Percentiles rank a stretch among this genome's conserved stretches.
These are phyloP conservation scores for Ciconia boyciana DNA, from an alignment of 2,113 vertebrate species.

Conservation along the genomic window DNA sequence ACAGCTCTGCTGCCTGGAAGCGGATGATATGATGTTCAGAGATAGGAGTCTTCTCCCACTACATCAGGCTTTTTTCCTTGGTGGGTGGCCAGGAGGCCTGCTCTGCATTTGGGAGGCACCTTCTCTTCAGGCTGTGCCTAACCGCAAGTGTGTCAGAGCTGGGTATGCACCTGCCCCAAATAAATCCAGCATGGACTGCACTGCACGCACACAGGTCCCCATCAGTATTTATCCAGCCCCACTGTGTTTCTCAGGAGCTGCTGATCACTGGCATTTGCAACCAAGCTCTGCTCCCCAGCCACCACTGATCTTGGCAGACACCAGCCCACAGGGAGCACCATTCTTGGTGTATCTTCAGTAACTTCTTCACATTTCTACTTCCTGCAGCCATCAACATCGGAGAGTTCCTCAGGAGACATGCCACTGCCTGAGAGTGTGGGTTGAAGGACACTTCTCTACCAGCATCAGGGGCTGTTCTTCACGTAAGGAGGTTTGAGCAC, in stretches of 20 bases:
- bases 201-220: neutral
- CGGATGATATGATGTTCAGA: neutral
- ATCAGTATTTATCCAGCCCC: neutral
- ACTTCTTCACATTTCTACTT: neutral
- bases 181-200: neutral
- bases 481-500: neutral
- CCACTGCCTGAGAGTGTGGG: neutral
- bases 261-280: neutral
- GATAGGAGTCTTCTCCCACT: neutral
- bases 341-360: neutral
- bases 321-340: neutral
- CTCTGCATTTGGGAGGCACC: neutral
- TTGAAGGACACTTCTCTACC: neutral
- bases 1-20: constrained; percentile 4
- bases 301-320: neutral
- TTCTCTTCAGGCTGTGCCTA: neutral
- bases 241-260: neutral
- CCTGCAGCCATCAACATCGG: rapidly evolving
- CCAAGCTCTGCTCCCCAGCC: too few relatives aligned
- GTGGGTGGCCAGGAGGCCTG: neutral
- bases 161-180: neutral
- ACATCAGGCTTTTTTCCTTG: neutral
- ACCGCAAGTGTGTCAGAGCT: neutral
- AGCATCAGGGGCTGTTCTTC: neutral
- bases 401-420: neutral